Evolutionary conservation across 2,113 vertebrate species (phyloP).

Genomic region (Canis aureus): DNA sequence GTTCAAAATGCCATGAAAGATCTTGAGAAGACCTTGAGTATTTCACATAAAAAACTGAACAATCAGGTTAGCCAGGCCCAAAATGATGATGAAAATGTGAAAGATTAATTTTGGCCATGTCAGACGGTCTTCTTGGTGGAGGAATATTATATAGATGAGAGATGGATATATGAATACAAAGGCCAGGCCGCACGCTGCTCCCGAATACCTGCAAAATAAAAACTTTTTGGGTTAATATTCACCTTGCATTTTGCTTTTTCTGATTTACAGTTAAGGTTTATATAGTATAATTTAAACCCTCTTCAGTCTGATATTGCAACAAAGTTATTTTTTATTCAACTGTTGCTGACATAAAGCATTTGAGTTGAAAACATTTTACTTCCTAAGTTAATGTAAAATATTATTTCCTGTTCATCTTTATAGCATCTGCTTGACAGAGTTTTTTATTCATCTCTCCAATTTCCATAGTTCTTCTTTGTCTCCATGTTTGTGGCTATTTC

Average conservation of each 20-base stretch:
- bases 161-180: constrained; percentile 96
- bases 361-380: constrained; percentile 53
- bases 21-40: constrained; percentile 51
- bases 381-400: constrained; percentile 38
- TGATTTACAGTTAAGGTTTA: constrained; percentile 20
- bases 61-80: constrained; percentile 94
- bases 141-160: constrained; percentile 93
- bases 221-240: constrained; percentile 84
- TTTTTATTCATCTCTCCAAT: constrained; percentile 31
- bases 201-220: constrained; percentile 92
- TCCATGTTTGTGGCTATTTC: neutral
- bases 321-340: constrained; percentile 38
- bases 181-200: constrained; percentile 95
- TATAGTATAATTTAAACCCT: neutral
- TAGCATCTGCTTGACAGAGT: neutral
- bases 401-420: constrained; percentile 68
- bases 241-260: constrained; percentile 82
- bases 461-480: neutral
- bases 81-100: constrained; percentile 93
- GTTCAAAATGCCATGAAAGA: constrained; percentile 73
- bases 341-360: neutral
- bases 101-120: constrained; percentile 90
- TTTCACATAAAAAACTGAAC: constrained; percentile 96
- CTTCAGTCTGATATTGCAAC: neutral
- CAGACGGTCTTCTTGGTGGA: constrained; percentile 88